Conservation (phyloP, 2,888 invertebrate genomes). For the Cantharis rufa region DNA sequence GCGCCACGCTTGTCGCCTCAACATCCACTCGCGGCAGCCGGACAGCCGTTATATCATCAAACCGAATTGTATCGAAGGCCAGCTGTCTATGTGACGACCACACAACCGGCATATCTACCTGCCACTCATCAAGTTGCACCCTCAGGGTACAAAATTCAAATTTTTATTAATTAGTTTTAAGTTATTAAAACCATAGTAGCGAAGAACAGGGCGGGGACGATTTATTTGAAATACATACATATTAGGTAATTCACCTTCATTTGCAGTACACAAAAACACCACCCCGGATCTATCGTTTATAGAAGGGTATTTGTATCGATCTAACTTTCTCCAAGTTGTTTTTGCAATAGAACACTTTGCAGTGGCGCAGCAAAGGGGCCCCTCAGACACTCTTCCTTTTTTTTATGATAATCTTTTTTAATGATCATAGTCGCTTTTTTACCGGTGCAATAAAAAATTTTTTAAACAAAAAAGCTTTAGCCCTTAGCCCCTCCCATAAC, state of each 20-base stretch:
- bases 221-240: background rate
- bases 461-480: too few relatives aligned
- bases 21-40: slow-evolving; percentile 58
- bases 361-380: too few relatives aligned
- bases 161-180: background rate
- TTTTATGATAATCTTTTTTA: too few relatives aligned
- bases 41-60: slow-evolving; percentile 67
- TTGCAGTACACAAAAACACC: background rate
- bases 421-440: too few relatives aligned
- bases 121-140: slow-evolving; percentile 61
- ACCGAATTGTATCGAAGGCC: slow-evolving; percentile 68
- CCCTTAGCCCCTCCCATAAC: too few relatives aligned
- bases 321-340: background rate
- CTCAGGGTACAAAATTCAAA: slow-evolving; percentile 50
- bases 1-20: slow-evolving; percentile 59
- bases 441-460: too few relatives aligned
- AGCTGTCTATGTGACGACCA: slow-evolving; percentile 71
- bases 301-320: background rate
- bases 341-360: background rate
- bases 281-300: background rate
- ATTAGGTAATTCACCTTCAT: background rate
- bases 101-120: slow-evolving; percentile 60
- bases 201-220: background rate
- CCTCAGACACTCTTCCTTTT: too few relatives aligned
- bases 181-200: background rate